phyloP scores from a whole-genome alignment of 2,888 invertebrate genomes.

The Zele albiditarsus region DNA sequence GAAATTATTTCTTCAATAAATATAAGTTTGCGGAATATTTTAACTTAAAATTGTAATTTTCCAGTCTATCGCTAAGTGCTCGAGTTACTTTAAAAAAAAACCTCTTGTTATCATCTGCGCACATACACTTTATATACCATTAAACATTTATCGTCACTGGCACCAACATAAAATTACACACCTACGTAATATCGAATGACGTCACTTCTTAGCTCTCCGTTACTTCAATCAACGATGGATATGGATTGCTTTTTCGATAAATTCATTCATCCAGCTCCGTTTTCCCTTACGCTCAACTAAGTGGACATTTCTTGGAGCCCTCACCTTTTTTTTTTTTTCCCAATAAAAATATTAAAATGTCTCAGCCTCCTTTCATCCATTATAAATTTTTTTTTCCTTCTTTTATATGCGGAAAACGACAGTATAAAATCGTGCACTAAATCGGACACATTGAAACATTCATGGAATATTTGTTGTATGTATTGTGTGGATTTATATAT shows the following conservation, averaged over 20 bases:
- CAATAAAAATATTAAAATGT: neutral
- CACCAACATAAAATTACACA: constrained; percentile 19
- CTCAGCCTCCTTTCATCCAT: neutral
- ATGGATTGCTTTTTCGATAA: constrained; percentile 12
- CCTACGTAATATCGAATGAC: constrained; percentile 37
- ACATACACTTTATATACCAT: neutral
- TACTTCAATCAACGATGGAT: constrained; percentile 20
- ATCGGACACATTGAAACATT: too few species aligned
- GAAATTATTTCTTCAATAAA: too few species aligned
- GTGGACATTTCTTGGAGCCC: neutral
- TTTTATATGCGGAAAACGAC: too few species aligned
- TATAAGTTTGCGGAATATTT: too few species aligned
- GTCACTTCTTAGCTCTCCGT: constrained; percentile 22
- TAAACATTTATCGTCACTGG: neutral
- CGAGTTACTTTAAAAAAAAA: too few species aligned
- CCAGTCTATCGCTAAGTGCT: too few species aligned
- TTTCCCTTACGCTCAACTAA: constrained; percentile 28
- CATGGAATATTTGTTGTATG: too few species aligned
- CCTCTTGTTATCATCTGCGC: neutral
- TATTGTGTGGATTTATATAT: too few species aligned
- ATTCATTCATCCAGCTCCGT: constrained; percentile 22
- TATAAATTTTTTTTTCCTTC: neutral
- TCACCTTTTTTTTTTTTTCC: constrained; percentile 20
- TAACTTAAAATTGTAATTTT: too few species aligned
- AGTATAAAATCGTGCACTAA: too few species aligned